phyloP scores from a whole-genome alignment of 2,113 vertebrate genomes.

The Vulpes lagopus region DNA sequence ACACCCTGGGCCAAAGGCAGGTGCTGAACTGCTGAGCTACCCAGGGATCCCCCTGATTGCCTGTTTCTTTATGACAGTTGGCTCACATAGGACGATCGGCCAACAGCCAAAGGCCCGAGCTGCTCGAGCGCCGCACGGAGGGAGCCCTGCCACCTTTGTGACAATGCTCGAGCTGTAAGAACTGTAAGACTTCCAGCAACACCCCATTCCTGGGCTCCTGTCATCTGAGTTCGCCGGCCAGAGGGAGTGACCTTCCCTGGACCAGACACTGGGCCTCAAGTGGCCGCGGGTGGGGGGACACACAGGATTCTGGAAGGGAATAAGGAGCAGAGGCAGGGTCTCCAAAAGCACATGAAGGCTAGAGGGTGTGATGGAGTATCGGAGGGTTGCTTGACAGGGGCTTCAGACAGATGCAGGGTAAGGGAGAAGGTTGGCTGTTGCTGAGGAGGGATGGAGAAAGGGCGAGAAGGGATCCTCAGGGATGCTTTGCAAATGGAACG shows the following conservation, averaged over 20 bases:
- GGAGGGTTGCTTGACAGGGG: not conserved
- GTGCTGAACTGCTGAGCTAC: too few relatives aligned
- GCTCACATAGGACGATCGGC: not conserved
- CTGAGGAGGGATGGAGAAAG: not conserved
- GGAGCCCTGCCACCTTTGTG: not conserved
- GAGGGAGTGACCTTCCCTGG: not conserved
- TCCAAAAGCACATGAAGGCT: not conserved
- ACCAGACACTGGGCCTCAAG: not conserved
- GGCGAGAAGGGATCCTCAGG: not conserved
- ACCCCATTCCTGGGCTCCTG: rapidly evolving
- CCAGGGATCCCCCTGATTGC: too few relatives aligned
- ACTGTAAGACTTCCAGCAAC: not conserved
- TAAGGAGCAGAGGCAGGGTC: not conserved
- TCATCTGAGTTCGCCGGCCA: not conserved
- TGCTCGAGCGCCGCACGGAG: not conserved
- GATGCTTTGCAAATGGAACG: not conserved
- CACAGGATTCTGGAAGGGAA: not conserved
- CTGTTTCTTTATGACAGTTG: not conserved
- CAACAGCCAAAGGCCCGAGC: not conserved
- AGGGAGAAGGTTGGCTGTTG: not conserved
- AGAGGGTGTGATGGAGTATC: not conserved
- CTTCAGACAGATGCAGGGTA: not conserved
- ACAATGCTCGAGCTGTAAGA: not conserved
- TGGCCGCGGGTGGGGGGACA: not conserved
- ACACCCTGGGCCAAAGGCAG: too few relatives aligned